Evolutionary conservation across 2,888 invertebrate genomes (phyloP).

Genomic region (Eurois occulta): DNA sequence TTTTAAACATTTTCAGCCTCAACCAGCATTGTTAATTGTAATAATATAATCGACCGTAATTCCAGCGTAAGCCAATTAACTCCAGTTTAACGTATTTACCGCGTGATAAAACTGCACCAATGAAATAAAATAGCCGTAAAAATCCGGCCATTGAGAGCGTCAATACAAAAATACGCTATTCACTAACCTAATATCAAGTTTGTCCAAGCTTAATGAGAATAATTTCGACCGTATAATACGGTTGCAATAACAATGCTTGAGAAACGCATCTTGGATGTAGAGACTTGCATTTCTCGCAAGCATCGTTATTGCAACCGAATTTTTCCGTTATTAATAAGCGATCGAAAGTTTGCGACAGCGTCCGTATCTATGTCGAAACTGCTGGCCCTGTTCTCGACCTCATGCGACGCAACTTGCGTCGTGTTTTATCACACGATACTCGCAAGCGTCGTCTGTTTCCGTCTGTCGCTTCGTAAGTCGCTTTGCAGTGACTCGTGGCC

Average conservation of each 20-base stretch:
- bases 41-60: background rate
- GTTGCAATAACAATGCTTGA: too few species aligned
- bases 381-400: background rate
- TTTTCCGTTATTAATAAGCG: too few species aligned
- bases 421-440: background rate
- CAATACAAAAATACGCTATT: conserved; percentile 27
- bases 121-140: conserved; percentile 23
- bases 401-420: background rate
- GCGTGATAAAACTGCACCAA: conserved; percentile 11
- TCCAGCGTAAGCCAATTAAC: background rate
- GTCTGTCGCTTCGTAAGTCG: background rate
- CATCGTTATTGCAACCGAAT: too few species aligned
- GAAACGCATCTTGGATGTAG: too few species aligned
- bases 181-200: conserved; percentile 23
- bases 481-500: background rate
- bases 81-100: conserved; percentile 11
- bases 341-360: too few species aligned
- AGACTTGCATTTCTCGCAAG: too few species aligned
- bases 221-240: conserved; percentile 8
- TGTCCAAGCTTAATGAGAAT: conserved; percentile 16
- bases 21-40: background rate
- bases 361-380: too few species aligned
- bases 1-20: background rate
- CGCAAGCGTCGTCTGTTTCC: background rate
- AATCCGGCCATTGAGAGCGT: conserved; percentile 1